Conservation (phyloP, 2,888 invertebrate species). For the Lasioglossum leucozonium region DNA sequence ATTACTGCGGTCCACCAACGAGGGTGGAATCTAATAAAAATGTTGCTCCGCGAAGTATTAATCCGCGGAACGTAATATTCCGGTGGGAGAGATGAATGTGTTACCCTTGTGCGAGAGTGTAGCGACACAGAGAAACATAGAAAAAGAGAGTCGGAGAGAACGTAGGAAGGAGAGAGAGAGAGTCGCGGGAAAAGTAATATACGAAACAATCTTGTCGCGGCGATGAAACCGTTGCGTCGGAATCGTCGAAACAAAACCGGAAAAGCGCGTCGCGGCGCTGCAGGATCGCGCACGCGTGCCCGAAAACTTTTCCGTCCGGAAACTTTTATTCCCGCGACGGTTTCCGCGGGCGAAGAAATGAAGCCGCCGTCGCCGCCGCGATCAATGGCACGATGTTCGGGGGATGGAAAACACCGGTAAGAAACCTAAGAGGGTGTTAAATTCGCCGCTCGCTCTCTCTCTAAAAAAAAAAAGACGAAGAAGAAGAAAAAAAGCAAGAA, state of each 20-base stretch:
- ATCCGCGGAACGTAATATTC: slow-evolving; percentile 1
- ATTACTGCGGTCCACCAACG: background rate
- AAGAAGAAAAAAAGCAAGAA: background rate
- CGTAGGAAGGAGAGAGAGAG: background rate
- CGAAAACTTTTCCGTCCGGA: background rate
- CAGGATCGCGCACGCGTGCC: background rate
- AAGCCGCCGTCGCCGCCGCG: slow-evolving; percentile 27
- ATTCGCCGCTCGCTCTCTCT: slow-evolving; percentile 24
- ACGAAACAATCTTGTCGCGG: background rate
- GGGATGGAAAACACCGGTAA: slow-evolving; percentile 26
- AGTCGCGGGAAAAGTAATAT: background rate
- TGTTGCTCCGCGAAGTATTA: slow-evolving; percentile 2
- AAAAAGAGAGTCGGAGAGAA: background rate
- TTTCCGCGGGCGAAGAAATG: slow-evolving; percentile 41
- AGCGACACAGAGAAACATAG: background rate
- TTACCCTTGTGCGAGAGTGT: background rate
- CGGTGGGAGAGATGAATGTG: background rate
- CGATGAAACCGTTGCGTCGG: slow-evolving; percentile 10
- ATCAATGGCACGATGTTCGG: slow-evolving; percentile 34
- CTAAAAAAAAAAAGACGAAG: slow-evolving; percentile 1
- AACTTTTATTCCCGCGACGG: slow-evolving; percentile 46
- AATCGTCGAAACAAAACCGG: slow-evolving; percentile 30
- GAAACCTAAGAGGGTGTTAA: slow-evolving; percentile 57
- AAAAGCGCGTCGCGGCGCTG: background rate
- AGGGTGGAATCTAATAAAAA: slow-evolving; percentile 1